phyloP scores from a whole-genome alignment of 2,113 vertebrate species.

The Pituophis catenifer region DNA sequence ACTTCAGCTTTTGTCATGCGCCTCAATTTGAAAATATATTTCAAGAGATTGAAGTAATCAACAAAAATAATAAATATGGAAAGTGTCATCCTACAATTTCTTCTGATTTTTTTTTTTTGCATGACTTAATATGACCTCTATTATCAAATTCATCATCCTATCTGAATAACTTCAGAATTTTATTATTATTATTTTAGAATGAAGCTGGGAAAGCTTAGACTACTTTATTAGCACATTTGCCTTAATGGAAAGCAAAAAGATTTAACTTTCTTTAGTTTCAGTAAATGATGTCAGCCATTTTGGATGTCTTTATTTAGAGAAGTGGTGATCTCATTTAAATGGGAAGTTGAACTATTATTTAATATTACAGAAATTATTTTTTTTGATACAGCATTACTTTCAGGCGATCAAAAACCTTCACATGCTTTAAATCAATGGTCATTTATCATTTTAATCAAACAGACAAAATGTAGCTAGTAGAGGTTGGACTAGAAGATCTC shows the following conservation, averaged over 20 bases:
- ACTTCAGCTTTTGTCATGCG: fast-evolving
- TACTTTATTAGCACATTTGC: neutral
- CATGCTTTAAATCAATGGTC: neutral
- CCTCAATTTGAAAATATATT: slow-evolving; percentile 14
- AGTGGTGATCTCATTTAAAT: neutral
- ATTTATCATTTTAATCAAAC: neutral
- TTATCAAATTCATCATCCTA: neutral
- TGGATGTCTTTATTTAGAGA: neutral
- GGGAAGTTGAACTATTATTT: neutral
- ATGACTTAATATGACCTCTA: neutral
- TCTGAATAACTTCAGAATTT: neutral
- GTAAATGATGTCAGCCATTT: neutral
- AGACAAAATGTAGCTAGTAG: neutral
- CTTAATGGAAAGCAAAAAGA: neutral
- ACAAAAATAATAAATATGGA: neutral
- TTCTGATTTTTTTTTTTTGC: neutral
- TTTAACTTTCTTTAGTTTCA: neutral
- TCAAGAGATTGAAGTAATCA: slow-evolving; percentile 12
- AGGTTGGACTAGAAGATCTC: neutral
- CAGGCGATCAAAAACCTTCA: neutral
- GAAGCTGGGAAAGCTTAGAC: fast-evolving
- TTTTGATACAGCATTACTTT: neutral
- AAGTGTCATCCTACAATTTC: neutral
- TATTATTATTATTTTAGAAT: neutral
- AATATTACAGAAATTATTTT: neutral